Percentiles rank a stretch among this genome's conserved stretches.
Conservation (phyloP, 37 sponge, comb jelly and placozoan genomes). For the Haliclona indistincta region DNA sequence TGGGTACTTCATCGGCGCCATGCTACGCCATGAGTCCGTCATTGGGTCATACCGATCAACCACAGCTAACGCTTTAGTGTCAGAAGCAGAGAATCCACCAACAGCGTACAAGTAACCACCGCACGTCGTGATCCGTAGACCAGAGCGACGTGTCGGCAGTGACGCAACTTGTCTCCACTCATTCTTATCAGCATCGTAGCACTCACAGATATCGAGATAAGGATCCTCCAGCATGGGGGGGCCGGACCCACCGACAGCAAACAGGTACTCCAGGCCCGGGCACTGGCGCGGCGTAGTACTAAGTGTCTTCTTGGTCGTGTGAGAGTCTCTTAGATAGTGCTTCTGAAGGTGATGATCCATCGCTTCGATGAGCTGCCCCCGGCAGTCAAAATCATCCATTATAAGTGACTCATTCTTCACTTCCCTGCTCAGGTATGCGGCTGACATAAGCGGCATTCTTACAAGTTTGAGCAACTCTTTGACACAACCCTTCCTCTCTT, state of each 20-base stretch:
- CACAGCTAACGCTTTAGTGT: constrained; percentile 49
- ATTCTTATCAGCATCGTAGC: constrained; percentile 37
- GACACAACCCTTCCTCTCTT: constrained; percentile 23
- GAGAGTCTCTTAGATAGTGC: constrained; percentile 57
- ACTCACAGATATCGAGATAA: constrained; percentile 70
- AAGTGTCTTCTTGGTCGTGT: neutral
- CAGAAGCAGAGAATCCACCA: constrained; percentile 51
- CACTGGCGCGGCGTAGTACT: constrained; percentile 55
- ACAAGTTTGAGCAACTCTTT: constrained; percentile 55
- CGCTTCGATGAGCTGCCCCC: constrained; percentile 74
- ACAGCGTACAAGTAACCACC: constrained; percentile 31
- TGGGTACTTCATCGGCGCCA: constrained; percentile 47
- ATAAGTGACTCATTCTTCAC: constrained; percentile 65
- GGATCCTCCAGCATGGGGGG: constrained; percentile 59
- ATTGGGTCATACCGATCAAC: constrained; percentile 87
- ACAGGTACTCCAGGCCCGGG: constrained; percentile 67
- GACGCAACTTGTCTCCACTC: constrained; percentile 35
- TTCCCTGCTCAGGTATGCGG: constrained; percentile 73
- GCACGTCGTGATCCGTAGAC: constrained; percentile 26
- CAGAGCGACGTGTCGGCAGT: constrained; percentile 14
- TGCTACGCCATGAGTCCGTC: constrained; percentile 36
- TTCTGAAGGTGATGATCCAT: constrained; percentile 80
- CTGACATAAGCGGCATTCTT: constrained; percentile 77
- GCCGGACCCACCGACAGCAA: constrained; percentile 63
- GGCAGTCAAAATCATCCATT: constrained; percentile 65